Conservation (phyloP, 2,797 vertebrate genomes). For the Epinephelus malabaricus region DNA sequence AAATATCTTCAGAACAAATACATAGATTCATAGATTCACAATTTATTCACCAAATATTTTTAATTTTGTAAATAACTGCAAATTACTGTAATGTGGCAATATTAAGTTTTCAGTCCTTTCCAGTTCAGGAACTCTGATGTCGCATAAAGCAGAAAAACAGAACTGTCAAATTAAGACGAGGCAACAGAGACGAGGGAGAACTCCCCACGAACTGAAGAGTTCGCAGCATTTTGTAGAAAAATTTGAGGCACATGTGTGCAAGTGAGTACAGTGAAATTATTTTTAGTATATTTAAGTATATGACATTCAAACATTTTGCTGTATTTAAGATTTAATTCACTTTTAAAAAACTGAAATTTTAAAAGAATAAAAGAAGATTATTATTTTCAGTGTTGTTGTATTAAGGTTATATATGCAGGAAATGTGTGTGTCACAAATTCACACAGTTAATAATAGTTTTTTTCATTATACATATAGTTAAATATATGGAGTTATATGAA, state of each 20-base stretch:
- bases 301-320: background rate
- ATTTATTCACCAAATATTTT: background rate
- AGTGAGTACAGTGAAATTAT: background rate
- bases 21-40: background rate
- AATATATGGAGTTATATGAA: background rate
- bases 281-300: background rate
- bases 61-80: background rate
- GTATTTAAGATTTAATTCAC: background rate
- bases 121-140: background rate
- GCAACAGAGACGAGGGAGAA: background rate
- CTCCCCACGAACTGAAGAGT: background rate
- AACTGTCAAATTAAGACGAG: background rate
- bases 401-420: background rate
- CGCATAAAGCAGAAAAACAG: background rate
- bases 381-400: background rate
- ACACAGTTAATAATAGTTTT: background rate
- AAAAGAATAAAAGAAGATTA: rapidly evolving
- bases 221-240: background rate
- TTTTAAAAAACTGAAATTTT: background rate
- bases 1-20: background rate
- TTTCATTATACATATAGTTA: background rate
- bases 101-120: background rate
- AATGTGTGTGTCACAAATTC: background rate
- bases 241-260: background rate
- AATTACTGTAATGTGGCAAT: background rate